Base-by-base conservation (phyloP, 1,140 invertebrate species). In the Penaeus chinensis region DNA sequence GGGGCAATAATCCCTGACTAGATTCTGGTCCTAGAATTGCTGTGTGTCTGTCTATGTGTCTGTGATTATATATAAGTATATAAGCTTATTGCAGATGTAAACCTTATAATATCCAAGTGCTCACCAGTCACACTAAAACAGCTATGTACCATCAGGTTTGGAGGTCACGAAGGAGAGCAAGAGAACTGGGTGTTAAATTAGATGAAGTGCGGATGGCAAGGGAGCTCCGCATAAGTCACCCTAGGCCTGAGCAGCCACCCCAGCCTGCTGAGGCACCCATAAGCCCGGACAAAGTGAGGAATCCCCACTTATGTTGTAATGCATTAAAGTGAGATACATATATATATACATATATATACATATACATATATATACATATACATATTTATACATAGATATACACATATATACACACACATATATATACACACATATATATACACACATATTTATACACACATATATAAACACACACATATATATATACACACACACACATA, bases 151-250 rank as follows among this genome's bases (percentile, higher is more conserved):
- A 42, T 61, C 82, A 91, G 90, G 76, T 91, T 32, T 91, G 91
- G 91, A 85, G 91, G 81, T 91, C 91, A n/a, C 88, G 86, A 77
- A 80, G 82, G 54, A 79, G 82, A 69, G 89, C 90, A 42, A 63
- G 90, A 81, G 76, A 88, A 32, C 71, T 91, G 8, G 84, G 87
- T 18, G 65, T 91, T 2, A 66, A 90, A 37, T 32, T 82, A 11
- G 60, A 71, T 10, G 80, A 87, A 24, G 86, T 22, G 22, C 69
- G 74, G 20, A 71, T 77, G 24, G 86, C 79, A 60, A 74, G 82
- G 69, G 86, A 87, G 22, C 86, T 87, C 5, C 42, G 86, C 18
- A 18, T 77, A 20, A 74, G 74, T 20, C 60, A 62, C 71, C 32
- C 61, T 32, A 32, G 19, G n/a, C 71, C 71, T 18, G 69, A 22